Conservation (phyloP, 1,140 invertebrate genomes). For the Ceratoteleas bidentatus region DNA sequence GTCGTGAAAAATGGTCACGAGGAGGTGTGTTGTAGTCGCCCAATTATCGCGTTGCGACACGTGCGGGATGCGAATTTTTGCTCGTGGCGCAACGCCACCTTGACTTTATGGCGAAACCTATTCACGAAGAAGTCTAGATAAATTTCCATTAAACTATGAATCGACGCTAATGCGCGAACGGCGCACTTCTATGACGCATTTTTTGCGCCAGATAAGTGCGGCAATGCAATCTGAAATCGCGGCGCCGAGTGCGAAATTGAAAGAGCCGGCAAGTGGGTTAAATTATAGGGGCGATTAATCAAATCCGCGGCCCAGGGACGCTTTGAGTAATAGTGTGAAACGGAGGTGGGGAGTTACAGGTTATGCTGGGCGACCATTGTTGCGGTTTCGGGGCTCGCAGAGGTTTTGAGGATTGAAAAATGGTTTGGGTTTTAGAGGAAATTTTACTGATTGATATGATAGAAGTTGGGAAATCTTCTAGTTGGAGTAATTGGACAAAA, state of each 20-base stretch:
- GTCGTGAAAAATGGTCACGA: slow-evolving; percentile 5
- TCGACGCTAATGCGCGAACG: slow-evolving; percentile 41
- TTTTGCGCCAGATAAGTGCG: slow-evolving; percentile 14
- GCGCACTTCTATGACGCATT: slow-evolving; percentile 23
- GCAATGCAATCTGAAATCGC: slow-evolving; percentile 33
- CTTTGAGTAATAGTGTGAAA: not conserved
- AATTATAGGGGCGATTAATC: slow-evolving; percentile 9
- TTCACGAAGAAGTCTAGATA: slow-evolving; percentile 54
- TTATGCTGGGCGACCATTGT: no score
- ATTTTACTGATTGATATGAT: no score
- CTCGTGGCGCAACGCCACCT: slow-evolving; percentile 27
- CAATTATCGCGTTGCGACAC: slow-evolving; percentile 48
- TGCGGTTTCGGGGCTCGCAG: no score
- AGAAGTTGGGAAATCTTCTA: no score
- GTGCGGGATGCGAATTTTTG: slow-evolving; percentile 28
- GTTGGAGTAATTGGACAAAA: no score
- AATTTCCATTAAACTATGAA: slow-evolving; percentile 57
- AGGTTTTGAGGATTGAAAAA: no score
- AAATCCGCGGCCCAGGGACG: not conserved
- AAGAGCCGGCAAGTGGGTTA: slow-evolving; percentile 1
- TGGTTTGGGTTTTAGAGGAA: no score
- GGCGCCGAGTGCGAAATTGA: not conserved
- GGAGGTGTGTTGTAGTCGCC: slow-evolving; percentile 2
- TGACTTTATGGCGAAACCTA: slow-evolving; percentile 57
- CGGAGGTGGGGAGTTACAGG: no score